phyloP scores from a whole-genome alignment of 2,797 vertebrate species.

The Phataginus tetradactyla region DNA sequence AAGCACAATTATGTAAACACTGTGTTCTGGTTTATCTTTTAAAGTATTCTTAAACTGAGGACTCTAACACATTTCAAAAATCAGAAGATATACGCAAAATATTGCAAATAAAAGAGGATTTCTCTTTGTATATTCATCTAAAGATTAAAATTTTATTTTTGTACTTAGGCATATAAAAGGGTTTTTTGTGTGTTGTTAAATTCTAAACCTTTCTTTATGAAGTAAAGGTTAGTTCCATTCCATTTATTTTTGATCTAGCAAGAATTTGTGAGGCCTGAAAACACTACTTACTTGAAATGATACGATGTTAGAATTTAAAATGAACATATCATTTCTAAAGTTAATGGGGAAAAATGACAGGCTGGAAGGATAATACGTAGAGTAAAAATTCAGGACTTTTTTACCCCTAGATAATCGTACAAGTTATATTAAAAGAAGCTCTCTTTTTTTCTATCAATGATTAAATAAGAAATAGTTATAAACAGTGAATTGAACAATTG shows the following conservation, averaged over 20 bases:
- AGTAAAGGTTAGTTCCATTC: not conserved
- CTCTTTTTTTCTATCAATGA: not conserved
- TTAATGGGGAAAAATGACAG: not conserved
- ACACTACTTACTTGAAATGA: not conserved
- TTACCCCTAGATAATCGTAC: not conserved
- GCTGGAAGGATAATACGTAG: not conserved
- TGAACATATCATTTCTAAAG: not conserved
- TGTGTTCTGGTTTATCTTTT: not conserved
- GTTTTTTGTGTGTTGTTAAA: not conserved
- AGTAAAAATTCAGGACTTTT: not conserved
- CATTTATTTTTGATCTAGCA: not conserved
- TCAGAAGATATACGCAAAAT: not conserved
- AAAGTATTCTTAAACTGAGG: not conserved
- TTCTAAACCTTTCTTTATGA: not conserved
- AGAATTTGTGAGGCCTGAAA: not conserved
- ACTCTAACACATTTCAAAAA: not conserved
- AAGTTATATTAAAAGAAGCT: not conserved
- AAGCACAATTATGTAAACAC: not conserved
- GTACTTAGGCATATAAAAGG: not conserved
- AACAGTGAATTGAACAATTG: not conserved
- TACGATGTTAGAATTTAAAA: not conserved
- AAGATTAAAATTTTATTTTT: not conserved
- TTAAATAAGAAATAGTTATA: not conserved
- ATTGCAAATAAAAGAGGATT: not conserved
- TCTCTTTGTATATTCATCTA: not conserved